These are phyloP conservation scores for Drosophila seclusa DNA, from an alignment of 2,888 invertebrate species.

Conservation along the genomic window DNA sequence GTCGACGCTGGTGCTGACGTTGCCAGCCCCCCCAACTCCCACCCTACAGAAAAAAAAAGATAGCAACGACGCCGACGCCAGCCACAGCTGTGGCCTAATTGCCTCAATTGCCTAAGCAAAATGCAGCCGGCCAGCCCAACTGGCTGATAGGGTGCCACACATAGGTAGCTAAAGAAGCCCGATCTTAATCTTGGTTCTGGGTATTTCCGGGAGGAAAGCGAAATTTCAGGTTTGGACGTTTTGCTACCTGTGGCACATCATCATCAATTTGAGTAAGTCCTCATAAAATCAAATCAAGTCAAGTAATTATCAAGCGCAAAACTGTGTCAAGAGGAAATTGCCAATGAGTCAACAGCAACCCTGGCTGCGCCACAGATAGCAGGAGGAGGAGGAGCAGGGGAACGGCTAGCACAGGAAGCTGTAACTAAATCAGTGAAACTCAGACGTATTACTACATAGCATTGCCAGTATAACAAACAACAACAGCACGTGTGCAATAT, in stretches of 20 bases:
- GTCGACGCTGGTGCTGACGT: conserved; percentile 6
- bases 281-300: neutral
- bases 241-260: conserved; percentile 4
- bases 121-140: neutral
- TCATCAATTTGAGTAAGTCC: conserved; percentile 38
- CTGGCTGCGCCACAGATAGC: neutral
- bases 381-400: neutral
- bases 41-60: conserved; percentile 2
- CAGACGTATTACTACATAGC: neutral
- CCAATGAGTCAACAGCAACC: conserved; percentile 52
- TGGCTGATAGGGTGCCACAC: neutral
- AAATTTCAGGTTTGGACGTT: neutral
- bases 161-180: neutral
- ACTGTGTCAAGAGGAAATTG: conserved; percentile 73
- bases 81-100: conserved; percentile 42
- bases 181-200: neutral
- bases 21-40: neutral
- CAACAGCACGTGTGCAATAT: neutral
- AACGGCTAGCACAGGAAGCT: neutral
- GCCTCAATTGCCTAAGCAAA: conserved; percentile 32
- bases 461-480: neutral
- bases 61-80: conserved; percentile 20
- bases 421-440: neutral
- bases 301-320: conserved; percentile 32
- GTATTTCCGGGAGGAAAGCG: neutral